These are phyloP conservation scores for Bradypodion pumilum DNA, from an alignment of 2,797 vertebrate genomes.

Conservation along the genomic window DNA sequence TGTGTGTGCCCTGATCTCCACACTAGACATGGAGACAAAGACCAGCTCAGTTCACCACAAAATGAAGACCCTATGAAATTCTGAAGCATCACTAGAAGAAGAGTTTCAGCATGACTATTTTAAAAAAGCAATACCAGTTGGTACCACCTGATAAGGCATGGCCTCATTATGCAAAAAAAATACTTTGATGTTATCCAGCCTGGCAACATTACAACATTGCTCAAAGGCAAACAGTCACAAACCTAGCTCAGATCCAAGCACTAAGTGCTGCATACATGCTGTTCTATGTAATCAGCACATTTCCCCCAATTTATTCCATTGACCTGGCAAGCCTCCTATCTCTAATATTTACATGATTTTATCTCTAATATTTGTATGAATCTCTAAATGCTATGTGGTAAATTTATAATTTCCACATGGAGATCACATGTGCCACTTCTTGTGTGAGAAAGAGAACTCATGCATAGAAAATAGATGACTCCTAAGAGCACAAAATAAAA, in stretches of 20 bases:
- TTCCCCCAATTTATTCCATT: not conserved
- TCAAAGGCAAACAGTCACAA: not conserved
- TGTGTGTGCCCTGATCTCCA: not conserved
- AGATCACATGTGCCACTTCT: not conserved
- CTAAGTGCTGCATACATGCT: not conserved
- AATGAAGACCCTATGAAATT: not conserved
- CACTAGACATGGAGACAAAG: not conserved
- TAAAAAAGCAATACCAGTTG: constrained; percentile 23
- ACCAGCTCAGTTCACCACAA: not conserved
- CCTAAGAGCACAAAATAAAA: not conserved
- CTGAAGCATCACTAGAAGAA: not conserved
- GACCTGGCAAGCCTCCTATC: not conserved
- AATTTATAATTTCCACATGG: not conserved
- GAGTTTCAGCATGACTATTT: not conserved
- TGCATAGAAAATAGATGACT: not conserved
- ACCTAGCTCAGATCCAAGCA: not conserved
- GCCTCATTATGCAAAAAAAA: not conserved
- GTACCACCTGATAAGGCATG: not conserved
- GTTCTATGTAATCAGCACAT: not conserved
- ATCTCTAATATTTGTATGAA: not conserved
- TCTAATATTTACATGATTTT: not conserved
- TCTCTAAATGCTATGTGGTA: not conserved
- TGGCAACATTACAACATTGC: not conserved
- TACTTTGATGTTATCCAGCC: not conserved
- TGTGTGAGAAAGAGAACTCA: not conserved